These are phyloP conservation scores for Zapus hudsonius DNA, from an alignment of 2,113 vertebrate genomes.

Conservation along the genomic window DNA sequence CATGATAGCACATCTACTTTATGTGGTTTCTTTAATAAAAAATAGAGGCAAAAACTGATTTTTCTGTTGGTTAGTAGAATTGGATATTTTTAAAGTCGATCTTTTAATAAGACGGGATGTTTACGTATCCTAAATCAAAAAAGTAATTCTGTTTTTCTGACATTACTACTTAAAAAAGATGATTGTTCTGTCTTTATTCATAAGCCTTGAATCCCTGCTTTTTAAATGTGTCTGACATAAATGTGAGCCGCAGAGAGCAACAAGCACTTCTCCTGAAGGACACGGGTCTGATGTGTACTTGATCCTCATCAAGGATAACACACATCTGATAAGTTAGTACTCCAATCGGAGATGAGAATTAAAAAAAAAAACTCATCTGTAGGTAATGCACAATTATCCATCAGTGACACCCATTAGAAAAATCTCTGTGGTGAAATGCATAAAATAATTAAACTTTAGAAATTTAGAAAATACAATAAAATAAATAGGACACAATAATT, in stretches of 20 bases:
- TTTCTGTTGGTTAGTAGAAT: not conserved
- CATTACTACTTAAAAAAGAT: slow-evolving; percentile 25
- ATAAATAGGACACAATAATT: not conserved
- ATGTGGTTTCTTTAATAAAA: slow-evolving; percentile 1
- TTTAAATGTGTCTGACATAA: not conserved
- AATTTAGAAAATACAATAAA: not conserved
- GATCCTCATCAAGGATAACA: not conserved
- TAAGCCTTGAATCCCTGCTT: not conserved
- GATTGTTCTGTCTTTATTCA: not conserved
- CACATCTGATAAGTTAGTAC: not conserved
- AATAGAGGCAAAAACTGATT: not conserved
- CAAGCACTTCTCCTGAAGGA: not conserved
- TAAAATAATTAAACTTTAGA: not conserved
- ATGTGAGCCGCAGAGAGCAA: not conserved
- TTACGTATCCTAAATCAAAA: slow-evolving; percentile 64
- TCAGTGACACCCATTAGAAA: not conserved
- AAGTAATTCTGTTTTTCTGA: slow-evolving; percentile 57
- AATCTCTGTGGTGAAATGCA: not conserved
- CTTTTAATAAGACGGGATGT: slow-evolving; percentile 4
- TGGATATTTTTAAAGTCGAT: slow-evolving; percentile 39
- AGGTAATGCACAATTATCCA: not conserved
- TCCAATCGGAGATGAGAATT: not conserved
- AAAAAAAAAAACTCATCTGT: not conserved
- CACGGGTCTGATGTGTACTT: not conserved
- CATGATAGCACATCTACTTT: slow-evolving; percentile 4